These are phyloP conservation scores for Alosa alosa DNA, from an alignment of 2,113 vertebrate species.

Conservation along the genomic window DNA sequence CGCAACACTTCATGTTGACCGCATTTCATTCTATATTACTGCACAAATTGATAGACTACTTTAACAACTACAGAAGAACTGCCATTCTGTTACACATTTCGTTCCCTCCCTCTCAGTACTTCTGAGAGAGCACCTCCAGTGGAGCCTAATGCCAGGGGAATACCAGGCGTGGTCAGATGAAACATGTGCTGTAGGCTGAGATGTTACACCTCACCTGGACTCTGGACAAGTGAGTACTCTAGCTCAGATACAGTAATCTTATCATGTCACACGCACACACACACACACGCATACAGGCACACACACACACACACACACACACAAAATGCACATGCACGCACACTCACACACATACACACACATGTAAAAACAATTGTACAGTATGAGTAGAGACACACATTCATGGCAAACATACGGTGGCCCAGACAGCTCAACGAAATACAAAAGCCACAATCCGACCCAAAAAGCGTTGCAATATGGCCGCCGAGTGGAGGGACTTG, in stretches of 20 bases:
- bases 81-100: neutral
- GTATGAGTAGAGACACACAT: neutral
- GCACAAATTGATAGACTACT: no score
- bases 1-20: no score
- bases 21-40: no score
- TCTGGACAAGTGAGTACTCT: neutral
- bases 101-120: neutral
- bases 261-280: neutral
- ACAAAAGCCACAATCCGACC: no score
- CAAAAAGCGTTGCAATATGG: no score
- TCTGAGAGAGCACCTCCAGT: no score
- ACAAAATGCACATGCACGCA: neutral
- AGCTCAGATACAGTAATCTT: neutral
- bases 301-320: neutral
- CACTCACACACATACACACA: neutral
- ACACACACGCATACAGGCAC: neutral
- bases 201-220: neutral
- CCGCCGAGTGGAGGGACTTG: no score
- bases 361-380: neutral
- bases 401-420: neutral
- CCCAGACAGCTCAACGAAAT: no score
- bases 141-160: neutral
- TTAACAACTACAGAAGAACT: neutral
- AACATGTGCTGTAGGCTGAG: neutral
- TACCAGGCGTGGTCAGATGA: neutral